Conservation (phyloP, 2,113 vertebrate species). For the Alethe diademata region DNA sequence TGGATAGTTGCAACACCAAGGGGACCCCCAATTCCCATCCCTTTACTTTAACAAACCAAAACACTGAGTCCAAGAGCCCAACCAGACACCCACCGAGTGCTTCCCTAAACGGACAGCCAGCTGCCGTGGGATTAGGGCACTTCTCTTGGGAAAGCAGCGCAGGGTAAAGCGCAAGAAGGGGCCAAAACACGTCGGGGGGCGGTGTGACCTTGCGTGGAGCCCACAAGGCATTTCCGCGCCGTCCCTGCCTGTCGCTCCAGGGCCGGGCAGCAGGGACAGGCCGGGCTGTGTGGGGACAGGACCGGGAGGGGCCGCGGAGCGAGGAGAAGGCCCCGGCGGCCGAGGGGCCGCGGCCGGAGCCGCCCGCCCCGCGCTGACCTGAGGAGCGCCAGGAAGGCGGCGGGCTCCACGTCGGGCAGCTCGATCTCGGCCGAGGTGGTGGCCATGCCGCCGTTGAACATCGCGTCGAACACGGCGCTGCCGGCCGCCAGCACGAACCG, state of each 20-base stretch:
- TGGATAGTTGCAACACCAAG: neutral
- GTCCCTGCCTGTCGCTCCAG: neutral
- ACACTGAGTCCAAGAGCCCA: neutral
- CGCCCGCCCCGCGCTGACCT: slow-evolving; percentile 69
- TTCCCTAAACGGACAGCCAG: neutral
- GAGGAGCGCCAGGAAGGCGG: slow-evolving; percentile 89
- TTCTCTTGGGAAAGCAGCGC: neutral
- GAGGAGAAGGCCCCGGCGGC: neutral
- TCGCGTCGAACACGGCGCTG: slow-evolving; percentile 94
- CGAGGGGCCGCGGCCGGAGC: neutral
- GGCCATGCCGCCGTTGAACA: slow-evolving; percentile 96
- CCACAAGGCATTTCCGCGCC: neutral
- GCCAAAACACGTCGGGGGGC: fast-evolving
- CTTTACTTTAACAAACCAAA: neutral
- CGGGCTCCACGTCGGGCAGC: slow-evolving; percentile 91
- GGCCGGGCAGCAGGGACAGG: neutral
- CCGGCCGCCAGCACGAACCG: slow-evolving; percentile 91
- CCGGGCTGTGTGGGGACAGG: fast-evolving
- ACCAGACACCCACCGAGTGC: neutral
- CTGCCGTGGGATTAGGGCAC: neutral
- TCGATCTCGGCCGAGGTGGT: slow-evolving; percentile 92
- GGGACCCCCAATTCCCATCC: neutral
- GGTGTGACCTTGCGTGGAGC: neutral
- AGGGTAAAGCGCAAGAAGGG: neutral
- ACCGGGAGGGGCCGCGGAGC: neutral